A percentile compares a stretch with the other conserved stretches of the same genome.
phyloP scores from a whole-genome alignment of 2,113 vertebrate genomes.

The Tupaia chinensis region DNA sequence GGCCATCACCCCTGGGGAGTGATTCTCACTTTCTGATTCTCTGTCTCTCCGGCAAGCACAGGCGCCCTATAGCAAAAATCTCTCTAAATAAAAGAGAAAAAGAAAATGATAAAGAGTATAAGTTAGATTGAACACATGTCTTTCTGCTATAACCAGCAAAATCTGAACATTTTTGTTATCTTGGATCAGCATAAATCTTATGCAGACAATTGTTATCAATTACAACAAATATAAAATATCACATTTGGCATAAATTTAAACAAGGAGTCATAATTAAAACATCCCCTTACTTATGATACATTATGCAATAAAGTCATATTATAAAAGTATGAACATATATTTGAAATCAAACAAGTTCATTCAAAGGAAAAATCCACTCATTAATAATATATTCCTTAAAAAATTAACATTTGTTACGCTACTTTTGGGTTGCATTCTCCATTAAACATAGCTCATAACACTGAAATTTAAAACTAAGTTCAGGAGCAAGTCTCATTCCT shows the following conservation, averaged over 20 bases:
- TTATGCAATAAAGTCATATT: neutral
- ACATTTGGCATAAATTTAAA: neutral
- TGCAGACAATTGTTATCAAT: neutral
- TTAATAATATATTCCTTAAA: neutral
- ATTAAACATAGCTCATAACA: neutral
- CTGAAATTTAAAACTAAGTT: neutral
- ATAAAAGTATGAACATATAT: neutral
- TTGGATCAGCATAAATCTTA: neutral
- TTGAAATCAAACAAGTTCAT: constrained; percentile 4
- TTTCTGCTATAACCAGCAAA: neutral
- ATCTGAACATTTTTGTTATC: neutral
- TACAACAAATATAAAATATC: neutral
- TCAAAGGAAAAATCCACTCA: neutral
- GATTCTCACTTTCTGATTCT: no score
- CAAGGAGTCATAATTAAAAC: neutral
- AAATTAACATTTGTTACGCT: neutral
- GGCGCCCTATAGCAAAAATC: no score
- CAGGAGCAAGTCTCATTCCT: no score
- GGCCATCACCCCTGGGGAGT: no score
- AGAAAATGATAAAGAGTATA: neutral
- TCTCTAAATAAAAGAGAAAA: no score
- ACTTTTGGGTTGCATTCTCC: neutral
- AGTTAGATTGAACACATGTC: neutral
- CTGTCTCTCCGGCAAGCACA: no score
- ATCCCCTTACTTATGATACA: neutral